Evolutionary conservation across 92 coral and sea anemone genomes (phyloP).

Genomic region (Isaurus tuberculatus): DNA sequence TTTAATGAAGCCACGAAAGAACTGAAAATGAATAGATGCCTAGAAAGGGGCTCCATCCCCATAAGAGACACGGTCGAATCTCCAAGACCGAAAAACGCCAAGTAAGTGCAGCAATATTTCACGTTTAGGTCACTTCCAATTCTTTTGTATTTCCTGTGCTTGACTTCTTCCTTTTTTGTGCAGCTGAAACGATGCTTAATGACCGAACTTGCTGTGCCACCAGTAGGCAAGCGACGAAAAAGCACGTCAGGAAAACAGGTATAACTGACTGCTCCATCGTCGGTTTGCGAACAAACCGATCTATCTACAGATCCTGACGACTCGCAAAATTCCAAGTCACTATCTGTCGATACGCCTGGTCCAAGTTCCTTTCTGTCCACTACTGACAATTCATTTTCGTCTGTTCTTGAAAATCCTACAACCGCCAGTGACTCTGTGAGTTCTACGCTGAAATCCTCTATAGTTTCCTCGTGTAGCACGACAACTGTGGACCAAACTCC

Average conservation of each 20-base stretch:
- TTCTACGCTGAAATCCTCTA: background rate
- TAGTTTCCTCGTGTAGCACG: background rate
- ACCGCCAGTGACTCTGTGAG: constrained; percentile 1
- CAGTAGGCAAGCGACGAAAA: background rate
- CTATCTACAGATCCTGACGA: background rate
- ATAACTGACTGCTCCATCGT: background rate
- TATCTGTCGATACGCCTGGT: background rate
- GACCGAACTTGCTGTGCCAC: background rate
- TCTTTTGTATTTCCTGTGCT: background rate
- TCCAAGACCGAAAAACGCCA: constrained; percentile 14
- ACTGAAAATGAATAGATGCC: background rate
- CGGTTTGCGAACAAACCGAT: background rate
- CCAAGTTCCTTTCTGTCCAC: background rate
- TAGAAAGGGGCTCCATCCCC: constrained; percentile 18
- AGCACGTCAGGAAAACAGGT: background rate
- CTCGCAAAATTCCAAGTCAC: background rate
- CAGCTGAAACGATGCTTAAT: background rate
- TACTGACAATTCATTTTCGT: background rate
- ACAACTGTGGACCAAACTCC: background rate
- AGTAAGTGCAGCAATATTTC: background rate
- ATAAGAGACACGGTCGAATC: constrained; percentile 29
- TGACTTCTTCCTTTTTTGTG: background rate
- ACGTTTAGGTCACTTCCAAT: background rate
- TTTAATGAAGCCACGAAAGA: background rate
- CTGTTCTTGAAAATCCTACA: background rate